Base-by-base conservation (phyloP, 2,113 vertebrate species). In the Ceyx melanurus region DNA sequence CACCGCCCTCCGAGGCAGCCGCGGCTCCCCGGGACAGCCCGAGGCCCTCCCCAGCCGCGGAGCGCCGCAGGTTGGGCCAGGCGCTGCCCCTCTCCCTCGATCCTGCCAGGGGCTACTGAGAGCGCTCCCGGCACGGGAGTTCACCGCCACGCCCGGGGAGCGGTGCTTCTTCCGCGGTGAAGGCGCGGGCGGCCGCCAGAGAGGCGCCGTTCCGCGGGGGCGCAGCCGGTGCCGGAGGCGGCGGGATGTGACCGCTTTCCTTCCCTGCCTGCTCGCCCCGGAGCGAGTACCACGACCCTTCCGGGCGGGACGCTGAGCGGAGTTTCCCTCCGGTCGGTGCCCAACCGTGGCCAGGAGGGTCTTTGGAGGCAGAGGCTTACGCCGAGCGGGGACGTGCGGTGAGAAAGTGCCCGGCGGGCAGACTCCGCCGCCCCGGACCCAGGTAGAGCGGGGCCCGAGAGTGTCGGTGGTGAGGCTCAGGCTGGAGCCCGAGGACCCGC, bases 31-130 rank as follows among this genome's bases (percentile, higher is more conserved):
- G n/a, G n/a, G n/a, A n/a, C n/a, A n/a, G n/a, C n/a, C n/a, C n/a
- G n/a, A n/a, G n/a, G n/a, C n/a, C n/a, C n/a, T n/a, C n/a, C n/a
- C n/a, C n/a, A n/a, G n/a, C n/a, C n/a, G n/a, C n/a, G n/a, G n/a
- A 89, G 97, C 94, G 87, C 99, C 99, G 97, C 99, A 99, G 99
- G 99, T 99, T 98, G 58, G 91, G 22, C 33, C 58, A 17, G 29
- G 37, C 19, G 17, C 76, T 81, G 54, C 61, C 61, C 60, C 15
- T 73, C 35, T 71, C n/a, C 9, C 16, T 37, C 28, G 17, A 5
- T 35, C 8, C 62, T 61, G 33, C 40, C 26, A 19, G 42, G 45
- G 21, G 26, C 46, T 23, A 43, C 61, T n/a, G 37, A 29, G 9
- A 53, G 68, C 42, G 65, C 75, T 90, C 70, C 83, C 40, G 75